Conservation (phyloP, 53 echinoderm and acorn worm genomes). For the Mesocentrotus franciscanus region DNA sequence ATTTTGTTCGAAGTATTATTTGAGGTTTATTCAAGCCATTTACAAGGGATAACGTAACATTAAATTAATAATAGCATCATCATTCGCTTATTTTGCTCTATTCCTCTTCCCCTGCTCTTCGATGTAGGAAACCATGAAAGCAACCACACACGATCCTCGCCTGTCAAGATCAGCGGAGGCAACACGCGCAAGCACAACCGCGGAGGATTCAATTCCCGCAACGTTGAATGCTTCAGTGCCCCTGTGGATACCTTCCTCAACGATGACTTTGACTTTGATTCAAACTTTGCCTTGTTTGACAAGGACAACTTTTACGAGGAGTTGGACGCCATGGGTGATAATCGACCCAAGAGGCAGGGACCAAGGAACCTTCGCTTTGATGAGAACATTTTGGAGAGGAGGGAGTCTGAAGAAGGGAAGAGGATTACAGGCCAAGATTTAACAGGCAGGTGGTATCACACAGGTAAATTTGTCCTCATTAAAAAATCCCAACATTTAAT, state of each 20-base stretch:
- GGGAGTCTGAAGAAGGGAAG: constrained; percentile 71
- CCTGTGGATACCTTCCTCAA: constrained; percentile 81
- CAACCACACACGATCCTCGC: constrained; percentile 73
- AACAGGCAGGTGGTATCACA: constrained; percentile 56
- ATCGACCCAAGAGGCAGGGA: constrained; percentile 60
- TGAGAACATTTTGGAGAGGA: constrained; percentile 81
- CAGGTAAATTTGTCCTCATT: neutral
- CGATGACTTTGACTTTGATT: constrained; percentile 96
- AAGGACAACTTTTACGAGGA: constrained; percentile 88
- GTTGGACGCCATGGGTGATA: constrained; percentile 71
- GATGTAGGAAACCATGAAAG: constrained; percentile 21
- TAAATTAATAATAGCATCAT: neutral
- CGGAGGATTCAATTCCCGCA: constrained; percentile 74
- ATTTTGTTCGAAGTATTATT: too few species aligned
- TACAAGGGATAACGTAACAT: too few species aligned
- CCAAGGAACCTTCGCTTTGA: constrained; percentile 74
- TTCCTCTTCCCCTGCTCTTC: neutral
- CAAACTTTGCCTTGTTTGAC: constrained; percentile 91
- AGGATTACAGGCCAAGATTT: constrained; percentile 60
- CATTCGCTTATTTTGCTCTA: neutral
- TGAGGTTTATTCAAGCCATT: too few species aligned
- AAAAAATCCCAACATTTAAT: neutral
- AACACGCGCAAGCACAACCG: constrained; percentile 70
- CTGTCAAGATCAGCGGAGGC: constrained; percentile 74
- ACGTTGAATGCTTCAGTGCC: constrained; percentile 92